These are phyloP conservation scores for Microcebus griseorufus DNA, from an alignment of 2,113 vertebrate genomes.

Conservation along the genomic window DNA sequence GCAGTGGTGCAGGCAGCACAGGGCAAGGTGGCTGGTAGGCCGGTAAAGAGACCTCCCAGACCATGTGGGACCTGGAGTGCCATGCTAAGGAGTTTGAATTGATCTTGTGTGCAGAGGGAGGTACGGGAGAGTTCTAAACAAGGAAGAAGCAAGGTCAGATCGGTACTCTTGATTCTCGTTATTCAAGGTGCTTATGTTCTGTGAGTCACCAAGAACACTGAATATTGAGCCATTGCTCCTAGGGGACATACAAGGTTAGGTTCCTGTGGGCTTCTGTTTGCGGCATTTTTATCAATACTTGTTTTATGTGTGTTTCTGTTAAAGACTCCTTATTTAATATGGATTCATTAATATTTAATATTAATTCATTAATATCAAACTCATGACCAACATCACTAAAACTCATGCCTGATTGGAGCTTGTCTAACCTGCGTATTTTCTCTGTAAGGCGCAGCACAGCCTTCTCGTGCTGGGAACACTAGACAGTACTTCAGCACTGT, in stretches of 20 bases:
- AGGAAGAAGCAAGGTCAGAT: not conserved
- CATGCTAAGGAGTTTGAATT: not conserved
- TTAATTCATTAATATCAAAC: not conserved
- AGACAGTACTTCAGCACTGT: fast-evolving
- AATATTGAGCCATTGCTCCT: not conserved
- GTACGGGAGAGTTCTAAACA: not conserved
- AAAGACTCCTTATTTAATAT: not conserved
- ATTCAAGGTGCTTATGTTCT: not conserved
- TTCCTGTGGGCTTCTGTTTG: not conserved
- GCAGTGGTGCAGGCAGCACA: not conserved
- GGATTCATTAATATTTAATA: too few relatives aligned
- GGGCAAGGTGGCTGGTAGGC: not conserved
- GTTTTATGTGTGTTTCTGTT: not conserved
- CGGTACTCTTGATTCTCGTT: not conserved
- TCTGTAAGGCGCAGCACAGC: not conserved
- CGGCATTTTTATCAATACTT: not conserved
- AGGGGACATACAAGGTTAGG: not conserved
- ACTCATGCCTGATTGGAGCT: fast-evolving
- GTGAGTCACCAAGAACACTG: not conserved
- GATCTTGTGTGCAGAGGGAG: not conserved
- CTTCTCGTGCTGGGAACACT: not conserved
- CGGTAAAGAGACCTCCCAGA: not conserved
- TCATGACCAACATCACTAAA: fast-evolving
- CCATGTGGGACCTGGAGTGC: not conserved
- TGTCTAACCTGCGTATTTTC: fast-evolving